Base-by-base conservation (phyloP, 2,888 invertebrate genomes). In the Pantelozetes paolii region DNA sequence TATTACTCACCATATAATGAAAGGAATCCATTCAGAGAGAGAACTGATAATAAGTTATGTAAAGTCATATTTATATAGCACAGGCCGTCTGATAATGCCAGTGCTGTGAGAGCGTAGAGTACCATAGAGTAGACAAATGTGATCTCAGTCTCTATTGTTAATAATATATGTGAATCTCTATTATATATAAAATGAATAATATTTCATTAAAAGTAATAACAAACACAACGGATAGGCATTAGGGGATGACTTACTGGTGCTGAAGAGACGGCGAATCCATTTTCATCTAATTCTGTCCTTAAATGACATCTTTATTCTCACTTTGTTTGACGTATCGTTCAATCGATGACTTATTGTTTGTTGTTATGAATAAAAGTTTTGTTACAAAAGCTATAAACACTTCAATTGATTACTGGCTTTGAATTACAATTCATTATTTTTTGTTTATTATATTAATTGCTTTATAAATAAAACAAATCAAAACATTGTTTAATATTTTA, bases 221-320 rank as follows among this genome's bases (percentile, higher is more conserved):
- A 62, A 54, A 26, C 54, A 54, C 18, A 26, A 26, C 36, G 8
- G n/a, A 62, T 62, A 62, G 62, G 15, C 62, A 32, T 36, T 62
- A 36, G 32, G 11, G 36, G 36, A 9, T 45, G 11, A 54, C 54
- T 26, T 26, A 54, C 54, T 54, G 6, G 26, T 54, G 26, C 9
- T 62, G 32, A 36, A 36, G 20, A 28, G 36, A 62, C 13, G 36
- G 32, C 62, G 2, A 32, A 62, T 30, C 36, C n/a, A 62, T 62
- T 62, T 23, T 30, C 62, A 62, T 28, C 30, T 28, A 32, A 62
- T 62, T 32, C 32, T 30, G 32, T 36, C 62, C 32, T 62, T 62
- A 28, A 62, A 62, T 62, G 62, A 62, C 62, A 62, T 62, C 62
- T 62, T 54, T 54, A 23, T 54, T 26, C 36, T 64, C n/a, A 67